These are phyloP conservation scores for Anabacerthia variegaticeps DNA, from an alignment of 2,797 vertebrate species.

Conservation along the genomic window DNA sequence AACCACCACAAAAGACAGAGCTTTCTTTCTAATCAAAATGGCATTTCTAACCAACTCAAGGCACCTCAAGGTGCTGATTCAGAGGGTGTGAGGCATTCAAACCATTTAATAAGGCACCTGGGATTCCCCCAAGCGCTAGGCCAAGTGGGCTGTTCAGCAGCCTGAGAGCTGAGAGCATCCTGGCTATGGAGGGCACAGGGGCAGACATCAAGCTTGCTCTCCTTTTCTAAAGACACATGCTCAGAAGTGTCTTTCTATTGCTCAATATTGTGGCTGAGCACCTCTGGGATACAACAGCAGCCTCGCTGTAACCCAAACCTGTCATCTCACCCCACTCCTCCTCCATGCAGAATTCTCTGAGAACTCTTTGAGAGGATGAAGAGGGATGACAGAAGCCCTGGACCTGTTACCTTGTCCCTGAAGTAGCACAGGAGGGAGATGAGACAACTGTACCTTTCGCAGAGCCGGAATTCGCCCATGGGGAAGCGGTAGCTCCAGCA, in stretches of 20 bases:
- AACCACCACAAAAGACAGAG: not conserved
- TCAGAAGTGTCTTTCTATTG: not conserved
- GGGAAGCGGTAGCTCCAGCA: constrained; percentile 93
- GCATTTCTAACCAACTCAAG: constrained; percentile 11
- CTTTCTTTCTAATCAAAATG: not conserved
- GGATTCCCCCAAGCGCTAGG: not conserved
- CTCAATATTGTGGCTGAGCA: not conserved
- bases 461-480: constrained; percentile 85
- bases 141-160: not conserved
- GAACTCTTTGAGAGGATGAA: not conserved
- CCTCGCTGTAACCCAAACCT: not conserved
- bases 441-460: constrained; percentile 80
- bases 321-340: not conserved
- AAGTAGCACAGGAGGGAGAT: not conserved
- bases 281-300: not conserved
- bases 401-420: not conserved
- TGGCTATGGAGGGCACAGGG: not conserved
- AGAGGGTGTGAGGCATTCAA: not conserved
- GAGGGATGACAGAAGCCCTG: not conserved
- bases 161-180: not conserved
- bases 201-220: not conserved
- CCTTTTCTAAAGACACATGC: not conserved
- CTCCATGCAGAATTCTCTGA: not conserved
- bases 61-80: not conserved
- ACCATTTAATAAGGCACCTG: not conserved